Evolutionary conservation across 1,140 invertebrate genomes (phyloP).

Genomic region (Calephelis nemesis): DNA sequence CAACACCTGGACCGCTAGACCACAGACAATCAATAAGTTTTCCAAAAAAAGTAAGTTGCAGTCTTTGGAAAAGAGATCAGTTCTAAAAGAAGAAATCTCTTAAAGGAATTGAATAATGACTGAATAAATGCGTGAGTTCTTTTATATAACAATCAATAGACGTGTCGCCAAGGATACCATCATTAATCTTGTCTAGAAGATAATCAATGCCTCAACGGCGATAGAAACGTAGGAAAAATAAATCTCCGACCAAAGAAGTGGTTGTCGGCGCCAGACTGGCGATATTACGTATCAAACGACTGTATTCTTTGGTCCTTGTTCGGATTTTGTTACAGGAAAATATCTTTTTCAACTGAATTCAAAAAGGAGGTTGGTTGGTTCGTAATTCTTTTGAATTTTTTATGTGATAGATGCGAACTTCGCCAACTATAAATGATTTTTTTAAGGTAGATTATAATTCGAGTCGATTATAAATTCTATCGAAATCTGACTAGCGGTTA

Average conservation of each 20-base stretch:
- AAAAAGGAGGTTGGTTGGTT: too few species aligned
- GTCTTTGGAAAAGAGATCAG: too few species aligned
- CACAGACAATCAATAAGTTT: too few species aligned
- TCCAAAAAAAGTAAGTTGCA: too few species aligned
- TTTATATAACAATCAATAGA: constrained; percentile 14
- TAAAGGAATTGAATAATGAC: constrained; percentile 11
- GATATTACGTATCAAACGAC: neutral
- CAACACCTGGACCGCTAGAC: too few species aligned
- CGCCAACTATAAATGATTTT: too few species aligned
- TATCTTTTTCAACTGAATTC: neutral
- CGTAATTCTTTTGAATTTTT: too few species aligned
- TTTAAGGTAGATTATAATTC: too few species aligned
- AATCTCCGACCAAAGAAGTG: constrained; percentile 17
- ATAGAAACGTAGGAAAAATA: constrained; percentile 8
- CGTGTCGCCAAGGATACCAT: constrained; percentile 7
- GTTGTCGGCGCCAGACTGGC: constrained; percentile 17
- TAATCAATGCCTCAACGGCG: constrained; percentile 16
- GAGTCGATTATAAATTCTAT: too few species aligned
- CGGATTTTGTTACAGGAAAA: neutral
- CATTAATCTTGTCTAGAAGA: constrained; percentile 18
- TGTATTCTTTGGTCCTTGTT: neutral
- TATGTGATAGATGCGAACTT: too few species aligned
- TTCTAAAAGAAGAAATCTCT: neutral
- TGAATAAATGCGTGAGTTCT: constrained; percentile 4
- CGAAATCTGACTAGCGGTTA: too few species aligned